These are phyloP conservation scores for Vanessa atalanta DNA, from an alignment of 1,140 invertebrate species.

Conservation along the genomic window DNA sequence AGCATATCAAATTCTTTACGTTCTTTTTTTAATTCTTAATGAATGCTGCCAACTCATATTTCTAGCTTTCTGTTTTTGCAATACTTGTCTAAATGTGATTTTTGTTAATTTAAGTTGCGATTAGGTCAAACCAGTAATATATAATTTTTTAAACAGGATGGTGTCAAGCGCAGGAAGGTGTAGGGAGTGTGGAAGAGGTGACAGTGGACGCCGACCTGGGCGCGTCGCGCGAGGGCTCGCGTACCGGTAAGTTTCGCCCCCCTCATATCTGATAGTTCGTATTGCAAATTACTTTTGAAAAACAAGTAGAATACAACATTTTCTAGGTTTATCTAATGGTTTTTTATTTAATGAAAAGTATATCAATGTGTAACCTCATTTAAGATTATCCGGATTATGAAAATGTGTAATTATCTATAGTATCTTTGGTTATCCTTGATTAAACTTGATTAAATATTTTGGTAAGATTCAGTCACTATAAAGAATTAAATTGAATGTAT, in stretches of 20 bases:
- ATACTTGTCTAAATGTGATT: background rate
- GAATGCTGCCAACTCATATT: background rate
- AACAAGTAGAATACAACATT: no score
- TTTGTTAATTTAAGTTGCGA: background rate
- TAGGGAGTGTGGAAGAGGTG: constrained; percentile 53
- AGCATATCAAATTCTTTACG: no score
- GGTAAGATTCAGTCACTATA: constrained; percentile 15
- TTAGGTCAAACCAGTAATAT: background rate
- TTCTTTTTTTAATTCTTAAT: background rate
- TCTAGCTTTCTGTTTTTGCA: no score
- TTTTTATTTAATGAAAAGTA: background rate
- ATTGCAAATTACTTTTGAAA: background rate
- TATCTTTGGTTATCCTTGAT: constrained; percentile 8
- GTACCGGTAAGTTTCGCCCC: constrained; percentile 56
- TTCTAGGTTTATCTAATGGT: no score
- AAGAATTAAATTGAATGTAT: constrained; percentile 7
- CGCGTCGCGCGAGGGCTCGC: constrained; percentile 67
- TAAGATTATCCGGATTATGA: constrained; percentile 9
- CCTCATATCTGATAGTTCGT: background rate
- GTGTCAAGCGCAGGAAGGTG: constrained; percentile 48
- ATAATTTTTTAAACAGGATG: constrained; percentile 46
- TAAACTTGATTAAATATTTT: constrained; percentile 1
- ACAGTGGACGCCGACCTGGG: constrained; percentile 69
- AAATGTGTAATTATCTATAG: constrained; percentile 16
- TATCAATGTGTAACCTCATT: background rate